A percentile compares a stretch with the other conserved stretches of the same genome.
These are phyloP conservation scores for Eurystomus gularis DNA, from an alignment of 2,113 vertebrate genomes.

Conservation along the genomic window DNA sequence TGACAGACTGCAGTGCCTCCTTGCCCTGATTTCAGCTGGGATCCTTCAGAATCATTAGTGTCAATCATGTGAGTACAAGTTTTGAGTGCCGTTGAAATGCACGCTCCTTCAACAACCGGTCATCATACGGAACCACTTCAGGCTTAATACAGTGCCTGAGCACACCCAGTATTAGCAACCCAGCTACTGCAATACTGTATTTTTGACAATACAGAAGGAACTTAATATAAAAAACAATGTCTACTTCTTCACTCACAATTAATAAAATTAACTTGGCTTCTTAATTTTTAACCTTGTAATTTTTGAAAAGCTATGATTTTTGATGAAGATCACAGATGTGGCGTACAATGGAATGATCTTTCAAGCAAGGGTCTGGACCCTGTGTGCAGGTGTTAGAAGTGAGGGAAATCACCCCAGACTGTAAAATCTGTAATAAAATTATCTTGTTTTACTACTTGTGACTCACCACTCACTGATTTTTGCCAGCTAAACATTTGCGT, in stretches of 20 bases:
- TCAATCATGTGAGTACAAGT: slow-evolving; percentile 60
- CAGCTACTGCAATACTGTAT: not conserved
- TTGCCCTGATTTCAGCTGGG: not conserved
- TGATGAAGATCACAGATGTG: not conserved
- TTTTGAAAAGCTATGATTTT: not conserved
- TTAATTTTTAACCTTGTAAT: not conserved
- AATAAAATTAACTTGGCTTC: not conserved
- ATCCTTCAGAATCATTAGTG: slow-evolving; percentile 46
- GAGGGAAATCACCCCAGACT: not conserved
- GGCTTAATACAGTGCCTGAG: not conserved
- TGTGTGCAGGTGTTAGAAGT: not conserved
- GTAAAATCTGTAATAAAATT: not conserved
- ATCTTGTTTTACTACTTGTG: not conserved
- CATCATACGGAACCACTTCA: not conserved
- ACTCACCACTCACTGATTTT: not conserved
- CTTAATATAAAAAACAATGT: not conserved
- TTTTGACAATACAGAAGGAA: not conserved
- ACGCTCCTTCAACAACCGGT: slow-evolving; percentile 50
- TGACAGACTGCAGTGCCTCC: slow-evolving; percentile 1
- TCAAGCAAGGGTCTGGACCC: not conserved
- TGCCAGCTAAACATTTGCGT: not conserved
- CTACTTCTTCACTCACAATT: not conserved
- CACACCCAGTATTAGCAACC: slow-evolving; percentile 7
- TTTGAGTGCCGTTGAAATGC: slow-evolving; percentile 46
- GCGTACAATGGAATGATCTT: not conserved